phyloP scores from a whole-genome alignment of 2,888 invertebrate genomes.

The Oscheius sp. region DNA sequence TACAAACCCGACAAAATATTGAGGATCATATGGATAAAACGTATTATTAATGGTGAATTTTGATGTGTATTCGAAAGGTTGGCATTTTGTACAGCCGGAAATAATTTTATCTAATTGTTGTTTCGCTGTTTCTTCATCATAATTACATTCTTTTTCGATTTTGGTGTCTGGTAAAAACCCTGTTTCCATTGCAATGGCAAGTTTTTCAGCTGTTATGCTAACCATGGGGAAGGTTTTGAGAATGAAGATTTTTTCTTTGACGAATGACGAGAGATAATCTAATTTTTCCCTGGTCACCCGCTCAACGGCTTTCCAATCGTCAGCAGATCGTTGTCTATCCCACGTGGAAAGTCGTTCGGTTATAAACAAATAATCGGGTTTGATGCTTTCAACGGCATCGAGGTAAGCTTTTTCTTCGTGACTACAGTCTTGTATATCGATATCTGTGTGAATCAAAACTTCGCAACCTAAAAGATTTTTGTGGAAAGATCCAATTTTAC shows the following conservation, averaged over 20 bases:
- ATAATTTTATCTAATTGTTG: neutral
- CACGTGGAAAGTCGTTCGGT: too few species aligned
- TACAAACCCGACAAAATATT: neutral
- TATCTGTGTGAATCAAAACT: neutral
- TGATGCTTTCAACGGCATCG: neutral
- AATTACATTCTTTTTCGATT: neutral
- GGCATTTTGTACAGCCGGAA: neutral
- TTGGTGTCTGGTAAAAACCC: neutral
- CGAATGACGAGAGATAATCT: neutral
- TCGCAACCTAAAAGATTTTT: neutral
- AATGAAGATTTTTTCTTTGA: neutral
- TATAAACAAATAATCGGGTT: neutral
- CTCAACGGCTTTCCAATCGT: neutral
- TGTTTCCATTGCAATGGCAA: neutral
- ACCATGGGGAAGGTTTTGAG: neutral
- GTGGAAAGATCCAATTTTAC: neutral
- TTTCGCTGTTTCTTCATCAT: neutral
- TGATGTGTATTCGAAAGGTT: neutral
- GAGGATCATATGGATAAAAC: neutral
- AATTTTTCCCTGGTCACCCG: neutral
- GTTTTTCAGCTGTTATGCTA: too few species aligned
- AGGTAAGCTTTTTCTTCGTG: neutral
- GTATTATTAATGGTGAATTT: neutral
- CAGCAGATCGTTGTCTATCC: too few species aligned
- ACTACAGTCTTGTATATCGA: neutral